A percentile compares a stretch with the other conserved stretches of the same genome.
Conservation (phyloP, 2,797 vertebrate genomes). For the Chiroxiphia lanceolata region DNA sequence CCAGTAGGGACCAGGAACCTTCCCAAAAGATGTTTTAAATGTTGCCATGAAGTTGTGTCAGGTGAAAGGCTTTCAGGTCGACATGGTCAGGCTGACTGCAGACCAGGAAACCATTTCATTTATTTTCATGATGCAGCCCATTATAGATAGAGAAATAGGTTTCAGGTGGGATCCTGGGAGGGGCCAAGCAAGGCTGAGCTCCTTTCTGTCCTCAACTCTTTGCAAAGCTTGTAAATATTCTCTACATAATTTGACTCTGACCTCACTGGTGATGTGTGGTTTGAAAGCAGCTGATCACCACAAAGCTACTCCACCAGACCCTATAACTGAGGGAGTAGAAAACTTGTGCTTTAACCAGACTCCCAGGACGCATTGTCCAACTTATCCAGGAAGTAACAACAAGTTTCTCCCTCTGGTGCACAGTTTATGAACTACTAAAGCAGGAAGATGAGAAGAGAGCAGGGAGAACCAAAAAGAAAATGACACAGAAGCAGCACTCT, state of each 20-base stretch:
- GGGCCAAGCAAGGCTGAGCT: not conserved
- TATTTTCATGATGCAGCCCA: accelerated
- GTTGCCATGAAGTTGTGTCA: not conserved
- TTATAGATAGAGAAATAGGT: accelerated
- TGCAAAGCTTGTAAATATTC: not conserved
- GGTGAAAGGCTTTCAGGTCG: not conserved
- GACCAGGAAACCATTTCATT: not conserved
- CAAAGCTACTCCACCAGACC: not conserved
- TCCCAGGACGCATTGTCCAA: not conserved
- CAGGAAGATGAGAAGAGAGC: not conserved
- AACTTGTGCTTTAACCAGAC: not conserved
- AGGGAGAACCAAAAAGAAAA: not conserved
- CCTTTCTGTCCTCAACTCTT: not conserved
- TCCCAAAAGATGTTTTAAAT: not conserved
- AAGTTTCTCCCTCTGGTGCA: not conserved
- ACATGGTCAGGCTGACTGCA: not conserved
- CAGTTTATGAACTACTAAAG: not conserved
- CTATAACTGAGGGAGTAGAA: not conserved
- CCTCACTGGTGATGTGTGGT: not conserved
- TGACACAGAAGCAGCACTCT: not conserved
- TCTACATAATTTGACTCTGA: not conserved
- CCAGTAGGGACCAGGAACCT: not conserved
- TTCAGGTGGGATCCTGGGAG: not conserved
- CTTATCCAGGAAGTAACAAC: not conserved
- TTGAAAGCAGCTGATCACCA: not conserved